Evolutionary conservation across 2,888 invertebrate species (phyloP).

Genomic region (Siphonodentalium dalli): DNA sequence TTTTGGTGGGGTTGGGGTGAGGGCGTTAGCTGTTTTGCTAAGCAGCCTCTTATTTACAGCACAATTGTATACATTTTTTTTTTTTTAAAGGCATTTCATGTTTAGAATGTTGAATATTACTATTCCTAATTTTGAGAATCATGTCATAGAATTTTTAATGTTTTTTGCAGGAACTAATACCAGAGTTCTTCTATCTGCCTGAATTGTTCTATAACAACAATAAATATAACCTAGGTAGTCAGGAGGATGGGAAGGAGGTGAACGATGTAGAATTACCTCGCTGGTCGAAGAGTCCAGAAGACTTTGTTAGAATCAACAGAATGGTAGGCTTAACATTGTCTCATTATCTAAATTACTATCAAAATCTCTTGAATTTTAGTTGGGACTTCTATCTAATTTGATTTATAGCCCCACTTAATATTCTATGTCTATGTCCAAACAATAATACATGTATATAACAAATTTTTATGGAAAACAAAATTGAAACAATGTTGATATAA

Average conservation of each 20-base stretch:
- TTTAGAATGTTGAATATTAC: not conserved
- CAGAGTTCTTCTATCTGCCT: conserved; percentile 98
- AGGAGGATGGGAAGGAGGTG: conserved; percentile 84
- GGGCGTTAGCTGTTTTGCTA: no score
- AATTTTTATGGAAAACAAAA: no score
- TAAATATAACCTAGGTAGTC: conserved; percentile 83
- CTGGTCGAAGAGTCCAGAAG: conserved; percentile 94
- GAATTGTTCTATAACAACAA: conserved; percentile 96
- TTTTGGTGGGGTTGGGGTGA: no score
- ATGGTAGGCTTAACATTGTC: conserved; percentile 79
- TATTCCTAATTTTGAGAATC: conserved; percentile 5
- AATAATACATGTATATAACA: no score
- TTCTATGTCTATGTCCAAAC: no score
- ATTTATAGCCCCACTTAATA: no score
- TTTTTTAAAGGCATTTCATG: not conserved
- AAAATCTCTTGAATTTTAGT: no score
- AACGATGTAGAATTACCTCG: conserved; percentile 92
- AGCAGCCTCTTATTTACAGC: no score
- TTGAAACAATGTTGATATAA: no score
- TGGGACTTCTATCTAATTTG: no score
- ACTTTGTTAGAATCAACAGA: conserved; percentile 95
- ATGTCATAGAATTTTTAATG: no score
- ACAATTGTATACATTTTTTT: not conserved
- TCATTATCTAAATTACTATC: no score
- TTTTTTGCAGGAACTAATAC: conserved; percentile 84